A percentile compares a stretch with the other conserved stretches of the same genome.
phyloP scores from a whole-genome alignment of 2,113 vertebrate genomes.

The Beaufortia kweichowensis region DNA sequence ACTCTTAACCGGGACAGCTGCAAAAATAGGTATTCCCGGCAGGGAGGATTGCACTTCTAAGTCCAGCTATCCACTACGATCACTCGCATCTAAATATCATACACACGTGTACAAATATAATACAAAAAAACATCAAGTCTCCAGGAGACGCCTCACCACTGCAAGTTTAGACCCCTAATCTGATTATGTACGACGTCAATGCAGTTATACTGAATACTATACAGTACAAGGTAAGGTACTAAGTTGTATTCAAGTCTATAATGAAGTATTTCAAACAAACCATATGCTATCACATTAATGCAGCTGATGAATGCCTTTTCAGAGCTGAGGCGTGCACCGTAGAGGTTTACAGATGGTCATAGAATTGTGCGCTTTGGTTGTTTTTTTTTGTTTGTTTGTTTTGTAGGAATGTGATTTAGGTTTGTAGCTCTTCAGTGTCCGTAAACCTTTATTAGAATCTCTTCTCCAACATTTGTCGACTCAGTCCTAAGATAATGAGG shows the following conservation, averaged over 20 bases:
- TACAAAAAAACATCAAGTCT: constrained; percentile 31
- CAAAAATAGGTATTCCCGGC: constrained; percentile 40
- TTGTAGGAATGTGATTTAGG: constrained; percentile 49
- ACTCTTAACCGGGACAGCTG: neutral
- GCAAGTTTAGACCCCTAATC: constrained; percentile 28
- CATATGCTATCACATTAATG: constrained; percentile 23
- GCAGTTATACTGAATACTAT: constrained; percentile 21
- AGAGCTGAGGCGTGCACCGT: constrained; percentile 23
- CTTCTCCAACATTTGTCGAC: neutral
- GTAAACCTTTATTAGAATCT: neutral
- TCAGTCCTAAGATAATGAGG: constrained; percentile 24
- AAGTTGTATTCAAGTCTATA: constrained; percentile 31
- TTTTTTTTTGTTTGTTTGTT: constrained; percentile 2
- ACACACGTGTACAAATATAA: constrained; percentile 32
- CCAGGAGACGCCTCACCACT: constrained; percentile 29
- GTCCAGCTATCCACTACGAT: constrained; percentile 38
- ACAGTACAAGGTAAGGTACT: constrained; percentile 44
- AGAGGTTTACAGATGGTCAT: constrained; percentile 44
- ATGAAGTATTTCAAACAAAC: neutral
- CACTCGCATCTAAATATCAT: constrained; percentile 30
- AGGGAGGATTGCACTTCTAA: constrained; percentile 43
- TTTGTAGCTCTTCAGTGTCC: constrained; percentile 33
- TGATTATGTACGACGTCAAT: constrained; percentile 24
- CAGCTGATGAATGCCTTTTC: constrained; percentile 42
- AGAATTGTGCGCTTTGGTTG: constrained; percentile 35